Percentiles rank a stretch among this genome's conserved stretches.
Evolutionary conservation across 2,797 vertebrate genomes (phyloP).

Genomic region (Spea hammondii): DNA sequence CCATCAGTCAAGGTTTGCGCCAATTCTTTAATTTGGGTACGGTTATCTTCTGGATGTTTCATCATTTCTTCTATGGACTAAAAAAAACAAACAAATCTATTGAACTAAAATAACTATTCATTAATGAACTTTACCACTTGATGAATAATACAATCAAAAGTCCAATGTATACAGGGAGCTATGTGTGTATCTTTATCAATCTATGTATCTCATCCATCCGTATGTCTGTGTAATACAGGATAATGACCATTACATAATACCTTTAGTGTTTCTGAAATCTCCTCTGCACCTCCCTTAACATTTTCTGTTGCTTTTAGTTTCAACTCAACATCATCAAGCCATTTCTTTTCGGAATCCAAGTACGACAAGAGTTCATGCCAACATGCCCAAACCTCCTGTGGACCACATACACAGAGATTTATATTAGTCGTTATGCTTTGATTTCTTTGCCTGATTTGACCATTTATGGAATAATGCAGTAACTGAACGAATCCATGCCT

Average conservation of each 20-base stretch:
- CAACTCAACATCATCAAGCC: conserved; percentile 86
- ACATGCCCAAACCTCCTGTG: conserved; percentile 94
- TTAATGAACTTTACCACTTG: background rate
- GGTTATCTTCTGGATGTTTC: conserved; percentile 92
- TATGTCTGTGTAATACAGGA: too few relatives aligned
- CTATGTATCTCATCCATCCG: too few relatives aligned
- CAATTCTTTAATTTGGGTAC: conserved; percentile 90
- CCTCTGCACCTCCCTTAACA: conserved; percentile 80
- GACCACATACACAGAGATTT: conserved; percentile 18
- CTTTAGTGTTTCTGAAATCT: conserved; percentile 81
- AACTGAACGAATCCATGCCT: too few relatives aligned
- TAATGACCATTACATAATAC: conserved; percentile 64
- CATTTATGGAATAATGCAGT: too few relatives aligned
- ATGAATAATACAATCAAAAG: too few relatives aligned
- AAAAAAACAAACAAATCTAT: conserved; percentile 41
- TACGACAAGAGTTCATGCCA: conserved; percentile 90
- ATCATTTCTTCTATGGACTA: conserved; percentile 82
- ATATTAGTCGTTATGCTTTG: too few relatives aligned
- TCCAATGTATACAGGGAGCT: too few relatives aligned
- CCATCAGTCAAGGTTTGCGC: conserved; percentile 96
- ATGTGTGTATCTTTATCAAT: too few relatives aligned
- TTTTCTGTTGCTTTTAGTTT: conserved; percentile 86
- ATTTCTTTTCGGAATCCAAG: conserved; percentile 88
- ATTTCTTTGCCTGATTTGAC: too few relatives aligned
- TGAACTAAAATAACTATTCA: background rate